Conservation (phyloP, 2,888 invertebrate species). For the Lithophane ornitopus region DNA sequence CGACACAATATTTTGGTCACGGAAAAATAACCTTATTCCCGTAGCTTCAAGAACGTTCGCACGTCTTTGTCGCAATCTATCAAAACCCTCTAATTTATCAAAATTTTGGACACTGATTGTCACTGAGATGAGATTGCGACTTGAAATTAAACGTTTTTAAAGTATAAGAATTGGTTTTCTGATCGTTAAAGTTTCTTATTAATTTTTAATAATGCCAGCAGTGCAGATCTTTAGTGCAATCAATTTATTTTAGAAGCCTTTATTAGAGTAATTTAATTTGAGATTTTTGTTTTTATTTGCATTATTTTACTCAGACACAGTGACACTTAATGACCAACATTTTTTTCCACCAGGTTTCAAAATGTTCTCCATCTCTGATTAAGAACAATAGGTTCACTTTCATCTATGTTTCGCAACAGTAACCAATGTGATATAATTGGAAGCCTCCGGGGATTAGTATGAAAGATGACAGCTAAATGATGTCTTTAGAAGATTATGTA, state of each 20-base stretch:
- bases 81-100: not conserved
- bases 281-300: not conserved
- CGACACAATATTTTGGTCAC: not conserved
- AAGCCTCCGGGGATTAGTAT: slow-evolving; percentile 34
- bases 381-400: slow-evolving; percentile 64
- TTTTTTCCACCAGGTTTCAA: not conserved
- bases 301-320: not conserved
- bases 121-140: not conserved
- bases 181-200: not conserved
- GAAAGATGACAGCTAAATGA: slow-evolving; percentile 44
- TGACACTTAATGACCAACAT: not conserved
- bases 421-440: slow-evolving; percentile 53
- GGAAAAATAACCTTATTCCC: not conserved
- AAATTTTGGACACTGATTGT: not conserved
- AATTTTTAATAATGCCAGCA: not conserved
- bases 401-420: slow-evolving; percentile 55
- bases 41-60: not conserved
- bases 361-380: slow-evolving; percentile 31
- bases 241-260: not conserved
- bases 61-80: not conserved
- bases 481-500: slow-evolving; percentile 36
- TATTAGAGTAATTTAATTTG: not conserved
- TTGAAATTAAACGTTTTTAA: not conserved
- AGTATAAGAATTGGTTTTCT: not conserved
- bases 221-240: not conserved